Percentiles rank a stretch among this genome's conserved stretches.
Conservation (phyloP, 2,888 invertebrate genomes). For the Folsomia manolachei region DNA sequence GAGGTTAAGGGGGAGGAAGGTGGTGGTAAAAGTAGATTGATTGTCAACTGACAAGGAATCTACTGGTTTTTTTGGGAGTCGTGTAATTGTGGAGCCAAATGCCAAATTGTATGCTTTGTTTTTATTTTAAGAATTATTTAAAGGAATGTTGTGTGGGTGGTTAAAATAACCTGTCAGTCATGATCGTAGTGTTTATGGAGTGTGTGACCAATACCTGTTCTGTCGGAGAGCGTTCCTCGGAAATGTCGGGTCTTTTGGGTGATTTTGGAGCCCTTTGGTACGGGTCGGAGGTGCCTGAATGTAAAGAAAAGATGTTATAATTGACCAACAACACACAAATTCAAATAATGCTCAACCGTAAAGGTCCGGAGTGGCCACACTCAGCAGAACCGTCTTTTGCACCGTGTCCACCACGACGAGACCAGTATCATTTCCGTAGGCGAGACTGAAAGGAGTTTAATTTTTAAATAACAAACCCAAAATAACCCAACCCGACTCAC, state of each 20-base stretch:
- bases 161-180: no score
- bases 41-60: background rate
- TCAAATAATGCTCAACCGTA: constrained; percentile 61
- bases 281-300: constrained; percentile 67
- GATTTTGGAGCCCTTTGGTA: constrained; percentile 77
- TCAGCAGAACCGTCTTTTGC: constrained; percentile 83
- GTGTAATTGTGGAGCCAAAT: constrained; percentile 33
- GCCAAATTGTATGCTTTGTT: no score
- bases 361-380: constrained; percentile 84
- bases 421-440: constrained; percentile 95
- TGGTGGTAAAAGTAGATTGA: constrained; percentile 5
- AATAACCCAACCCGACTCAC: constrained; percentile 64
- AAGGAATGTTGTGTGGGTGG: no score
- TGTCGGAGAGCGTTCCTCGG: constrained; percentile 47
- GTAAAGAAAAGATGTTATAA: background rate
- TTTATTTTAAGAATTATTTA: constrained; percentile 6
- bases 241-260: constrained; percentile 62
- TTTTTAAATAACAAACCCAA: constrained; percentile 7
- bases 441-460: constrained; percentile 67
- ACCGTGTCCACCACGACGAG: constrained; percentile 91
- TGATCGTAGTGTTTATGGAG: no score
- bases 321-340: background rate
- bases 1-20: background rate
- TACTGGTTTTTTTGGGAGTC: constrained; percentile 10
- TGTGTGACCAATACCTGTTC: constrained; percentile 49